Conservation (phyloP, 2,888 invertebrate species). For the Agrypnus murinus region DNA sequence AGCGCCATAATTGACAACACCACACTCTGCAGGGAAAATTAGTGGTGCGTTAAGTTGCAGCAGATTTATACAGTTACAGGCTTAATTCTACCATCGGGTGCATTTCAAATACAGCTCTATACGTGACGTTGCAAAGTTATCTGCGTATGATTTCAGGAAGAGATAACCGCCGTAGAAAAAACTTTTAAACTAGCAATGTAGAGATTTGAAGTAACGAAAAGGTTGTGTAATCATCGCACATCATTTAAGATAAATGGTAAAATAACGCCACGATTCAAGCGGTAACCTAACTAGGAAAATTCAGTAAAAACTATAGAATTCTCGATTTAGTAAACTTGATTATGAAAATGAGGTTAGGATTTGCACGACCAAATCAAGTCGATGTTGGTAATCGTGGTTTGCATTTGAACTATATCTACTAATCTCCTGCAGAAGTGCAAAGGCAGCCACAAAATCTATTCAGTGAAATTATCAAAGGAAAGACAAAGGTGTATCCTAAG, state of each 20-base stretch:
- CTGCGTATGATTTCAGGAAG: conserved; percentile 1
- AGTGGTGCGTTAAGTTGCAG: conserved; percentile 64
- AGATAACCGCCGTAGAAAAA: neutral
- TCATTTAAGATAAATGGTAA: conserved; percentile 6
- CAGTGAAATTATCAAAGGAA: conserved; percentile 30
- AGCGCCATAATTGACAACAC: conserved; percentile 63
- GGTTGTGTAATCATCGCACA: neutral
- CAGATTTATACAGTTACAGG: conserved; percentile 61
- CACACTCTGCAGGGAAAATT: conserved; percentile 63
- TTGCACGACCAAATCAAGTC: conserved; percentile 35
- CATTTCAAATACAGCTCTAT: conserved; percentile 26
- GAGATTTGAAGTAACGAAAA: neutral
- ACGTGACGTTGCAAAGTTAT: neutral
- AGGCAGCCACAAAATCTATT: conserved; percentile 29
- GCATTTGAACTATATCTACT: conserved; percentile 38
- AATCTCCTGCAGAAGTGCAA: conserved; percentile 34
- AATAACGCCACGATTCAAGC: conserved; percentile 15
- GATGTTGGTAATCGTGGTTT: conserved; percentile 36
- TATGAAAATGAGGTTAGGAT: conserved; percentile 43
- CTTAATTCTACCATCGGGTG: conserved; percentile 47
- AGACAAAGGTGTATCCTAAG: conserved; percentile 26
- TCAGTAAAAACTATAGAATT: conserved; percentile 29
- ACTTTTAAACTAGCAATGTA: conserved; percentile 4
- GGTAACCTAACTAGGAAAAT: conserved; percentile 10
- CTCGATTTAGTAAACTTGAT: conserved; percentile 32